Evolutionary conservation across 2,113 vertebrate species (phyloP), one percentile per base, ranked within the genome.

Genomic region (Calidris pugnax): DNA sequence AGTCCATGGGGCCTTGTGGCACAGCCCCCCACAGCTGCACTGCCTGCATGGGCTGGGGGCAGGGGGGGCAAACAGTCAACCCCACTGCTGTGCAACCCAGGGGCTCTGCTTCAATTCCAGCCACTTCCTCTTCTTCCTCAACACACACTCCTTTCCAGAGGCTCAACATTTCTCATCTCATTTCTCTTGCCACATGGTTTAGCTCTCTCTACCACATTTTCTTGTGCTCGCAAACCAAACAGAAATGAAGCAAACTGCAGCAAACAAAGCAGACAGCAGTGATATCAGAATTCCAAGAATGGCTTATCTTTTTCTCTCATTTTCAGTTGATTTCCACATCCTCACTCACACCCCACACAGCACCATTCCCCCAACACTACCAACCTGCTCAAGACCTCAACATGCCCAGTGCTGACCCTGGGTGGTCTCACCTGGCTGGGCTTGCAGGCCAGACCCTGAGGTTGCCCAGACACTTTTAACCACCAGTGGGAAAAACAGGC

Each of bases 71-170:
- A 73, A 47, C 20, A 9, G 2, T 1, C 2, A 1, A 3, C 10
- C 8, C 41, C 47, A 43, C 33, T 30, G 32, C 9, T 9, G 1
- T 0, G 0, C n/a, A 17, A 30, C 23, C 10, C 0, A 0, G 9
- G 45, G 20, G 17, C 48, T 73, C 60, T 22, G 32, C 39, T 24
- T 26, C 0, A 0, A 15, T 41, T 14, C 8, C 66, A 16, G 32
- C 28, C 59, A 26, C 35, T 56, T 2, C 39, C 23, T 5, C 43
- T 41, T 51, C 33, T 30, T 71, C 45, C 51, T 60, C 82, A 23
- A 3, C 14, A 5, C 19, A 33, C 53, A 0, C 32, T 68, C 24
- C 48, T 79, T 37, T 26, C 53, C 66, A 20, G 1, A 3, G 50
- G 18, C 41, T 48, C 75, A 50, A 10, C 9, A 1, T 20, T 55